Base-by-base conservation (phyloP, 2,113 vertebrate species). In the Charina bottae region DNA sequence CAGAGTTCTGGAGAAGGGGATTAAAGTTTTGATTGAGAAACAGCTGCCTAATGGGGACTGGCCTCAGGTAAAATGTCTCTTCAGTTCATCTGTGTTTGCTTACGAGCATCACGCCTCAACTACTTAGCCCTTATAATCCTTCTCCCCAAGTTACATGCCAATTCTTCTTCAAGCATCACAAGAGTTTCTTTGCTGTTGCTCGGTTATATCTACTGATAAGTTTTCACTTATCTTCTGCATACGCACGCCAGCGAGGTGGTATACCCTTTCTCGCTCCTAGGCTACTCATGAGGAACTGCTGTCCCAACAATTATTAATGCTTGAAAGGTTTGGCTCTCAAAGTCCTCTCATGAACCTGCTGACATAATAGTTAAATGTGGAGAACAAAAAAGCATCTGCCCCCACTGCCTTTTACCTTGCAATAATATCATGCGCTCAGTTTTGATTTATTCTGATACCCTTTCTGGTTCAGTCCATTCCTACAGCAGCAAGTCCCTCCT, bases 11-110 rank as follows among this genome's bases (percentile, higher is more conserved):
- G 98, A 99, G 96, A 98, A 96, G 93, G 99, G 99, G 64, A 94
- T 99, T 90, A 95, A 96, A 93, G 46, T 98, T 90, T 95, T 99
- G 95, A 97, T 99, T 64, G 96, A 98, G 33, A 99, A 98, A 93
- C 99, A 99, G 97, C 96, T 98, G 54, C 96, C 98, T 90, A 99
- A 97, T 0, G 99, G 99, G 17, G 99, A 99, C 97, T 99, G 99
- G 99, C 99, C 99, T 92, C 99, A 99, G 98, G 99, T 99, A 95
- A 0, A 4, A 46, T 26, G 93, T 90, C 6, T 9, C 46, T 17
- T n/a, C 28, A 93, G 92, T 17, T 86, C 55, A 83, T 26, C 55
- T 37, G 23, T 55, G 28, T 62, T 89, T 28, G 46, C 1, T 62
- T 59, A 49, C 33, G 24, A 46, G 24, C 8, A 53, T 60, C 26